phyloP scores from a whole-genome alignment of 2,113 vertebrate species.

The Tachysurus fulvidraco region DNA sequence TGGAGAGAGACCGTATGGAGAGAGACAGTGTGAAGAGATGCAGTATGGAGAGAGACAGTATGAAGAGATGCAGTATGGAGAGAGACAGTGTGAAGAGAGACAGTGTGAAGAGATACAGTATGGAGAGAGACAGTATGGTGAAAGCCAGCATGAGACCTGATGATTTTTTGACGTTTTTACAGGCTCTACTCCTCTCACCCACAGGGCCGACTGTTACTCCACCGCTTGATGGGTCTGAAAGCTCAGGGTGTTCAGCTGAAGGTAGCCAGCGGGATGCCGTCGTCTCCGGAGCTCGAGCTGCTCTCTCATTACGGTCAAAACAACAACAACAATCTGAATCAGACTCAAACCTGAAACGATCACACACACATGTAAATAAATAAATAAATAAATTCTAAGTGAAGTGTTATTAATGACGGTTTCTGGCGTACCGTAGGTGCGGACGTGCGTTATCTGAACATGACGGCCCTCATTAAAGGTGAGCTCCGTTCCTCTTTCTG shows the following conservation, averaged over 20 bases:
- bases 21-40: too few relatives aligned
- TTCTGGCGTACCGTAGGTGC: constrained; percentile 77
- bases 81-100: too few relatives aligned
- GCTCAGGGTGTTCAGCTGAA: constrained; percentile 67
- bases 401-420: neutral
- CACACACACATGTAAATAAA: too few relatives aligned
- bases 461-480: constrained; percentile 86
- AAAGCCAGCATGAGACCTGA: neutral
- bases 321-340: neutral
- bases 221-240: constrained; percentile 66
- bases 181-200: constrained; percentile 19
- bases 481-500: constrained; percentile 90
- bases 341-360: too few relatives aligned
- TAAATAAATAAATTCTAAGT: too few relatives aligned
- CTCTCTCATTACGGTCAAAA: constrained; percentile 64
- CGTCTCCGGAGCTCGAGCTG: constrained; percentile 64
- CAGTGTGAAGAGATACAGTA: neutral
- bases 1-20: too few relatives aligned
- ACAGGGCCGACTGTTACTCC: constrained; percentile 70
- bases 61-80: too few relatives aligned
- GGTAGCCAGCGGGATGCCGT: constrained; percentile 66
- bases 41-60: too few relatives aligned
- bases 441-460: constrained; percentile 89
- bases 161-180: neutral
- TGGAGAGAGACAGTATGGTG: neutral